Percentiles rank a stretch among this genome's conserved stretches.
These are phyloP conservation scores for Blera fallax DNA, from an alignment of 2,888 invertebrate species.

Conservation along the genomic window DNA sequence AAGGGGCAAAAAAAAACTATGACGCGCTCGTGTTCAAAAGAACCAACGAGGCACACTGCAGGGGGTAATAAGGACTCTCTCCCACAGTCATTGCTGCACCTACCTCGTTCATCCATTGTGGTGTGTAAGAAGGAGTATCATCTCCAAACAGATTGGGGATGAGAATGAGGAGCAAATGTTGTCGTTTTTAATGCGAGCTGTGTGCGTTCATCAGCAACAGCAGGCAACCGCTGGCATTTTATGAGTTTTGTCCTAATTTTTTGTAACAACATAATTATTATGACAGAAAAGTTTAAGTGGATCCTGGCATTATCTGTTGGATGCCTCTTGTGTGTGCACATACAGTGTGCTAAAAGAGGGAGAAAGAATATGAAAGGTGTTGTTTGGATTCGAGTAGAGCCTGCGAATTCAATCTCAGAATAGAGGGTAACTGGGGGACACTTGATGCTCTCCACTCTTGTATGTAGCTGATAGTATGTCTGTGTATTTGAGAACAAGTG, in stretches of 20 bases:
- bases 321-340: conserved; percentile 5
- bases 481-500: conserved; percentile 13
- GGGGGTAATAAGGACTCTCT: conserved; percentile 53
- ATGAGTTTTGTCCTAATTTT: conserved; percentile 71
- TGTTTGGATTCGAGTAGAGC: neutral
- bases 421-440: neutral
- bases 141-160: conserved; percentile 6
- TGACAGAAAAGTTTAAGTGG: conserved; percentile 71
- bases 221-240: conserved; percentile 70
- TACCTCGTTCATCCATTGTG: neutral
- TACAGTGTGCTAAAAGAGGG: neutral
- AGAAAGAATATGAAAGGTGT: too few species aligned
- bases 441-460: conserved; percentile 7
- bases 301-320: conserved; percentile 68
- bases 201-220: conserved; percentile 59
- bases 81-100: neutral
- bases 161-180: conserved; percentile 6
- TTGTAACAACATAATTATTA: conserved; percentile 72
- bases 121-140: conserved; percentile 25
- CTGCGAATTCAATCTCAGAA: conserved; percentile 47
- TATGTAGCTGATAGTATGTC: neutral
- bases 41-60: conserved; percentile 39
- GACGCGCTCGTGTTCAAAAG: conserved; percentile 40
- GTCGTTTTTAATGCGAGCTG: conserved; percentile 60
- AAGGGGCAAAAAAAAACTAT: neutral